phyloP scores from a whole-genome alignment of 1,140 invertebrate species.

The Apolygus lucorum region DNA sequence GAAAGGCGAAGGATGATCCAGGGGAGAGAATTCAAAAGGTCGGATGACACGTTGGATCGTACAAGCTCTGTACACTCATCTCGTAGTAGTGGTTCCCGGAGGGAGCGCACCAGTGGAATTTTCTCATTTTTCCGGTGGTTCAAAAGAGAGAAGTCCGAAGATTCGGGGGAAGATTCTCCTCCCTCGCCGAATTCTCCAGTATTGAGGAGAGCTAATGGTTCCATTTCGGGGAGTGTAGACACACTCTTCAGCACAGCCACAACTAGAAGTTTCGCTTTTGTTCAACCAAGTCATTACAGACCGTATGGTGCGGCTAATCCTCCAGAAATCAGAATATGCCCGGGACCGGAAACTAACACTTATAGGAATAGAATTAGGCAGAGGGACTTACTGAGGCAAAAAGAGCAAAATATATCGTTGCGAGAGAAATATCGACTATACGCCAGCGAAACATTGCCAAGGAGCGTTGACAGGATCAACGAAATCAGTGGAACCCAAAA shows the following conservation, averaged over 20 bases:
- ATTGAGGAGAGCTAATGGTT: conserved; percentile 32
- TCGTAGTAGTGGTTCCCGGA: conserved; percentile 22
- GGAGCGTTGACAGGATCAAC: conserved; percentile 28
- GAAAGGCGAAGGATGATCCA: conserved; percentile 8
- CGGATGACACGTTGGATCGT: conserved; percentile 9
- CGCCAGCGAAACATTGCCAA: conserved; percentile 40
- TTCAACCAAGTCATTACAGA: conserved; percentile 45
- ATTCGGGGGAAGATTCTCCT: conserved; percentile 20
- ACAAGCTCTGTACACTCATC: conserved; percentile 19
- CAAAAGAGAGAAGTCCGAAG: conserved; percentile 36
- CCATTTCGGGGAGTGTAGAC: conserved; percentile 48
- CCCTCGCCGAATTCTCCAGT: conserved; percentile 25
- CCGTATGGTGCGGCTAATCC: conserved; percentile 39
- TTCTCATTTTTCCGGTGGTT: conserved; percentile 46
- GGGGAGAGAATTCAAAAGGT: conserved; percentile 7
- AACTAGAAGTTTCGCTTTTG: conserved; percentile 59
- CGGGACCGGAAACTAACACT: conserved; percentile 48
- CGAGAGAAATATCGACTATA: conserved; percentile 53
- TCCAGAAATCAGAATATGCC: conserved; percentile 40
- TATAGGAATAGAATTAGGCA: conserved; percentile 51
- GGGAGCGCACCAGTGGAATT: conserved; percentile 36
- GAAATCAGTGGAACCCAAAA: conserved; percentile 9
- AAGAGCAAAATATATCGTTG: conserved; percentile 49
- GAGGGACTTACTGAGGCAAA: conserved; percentile 45
- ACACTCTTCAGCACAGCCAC: conserved; percentile 57